Conservation (phyloP, 2,888 invertebrate genomes). For the Lycaena phlaeas region DNA sequence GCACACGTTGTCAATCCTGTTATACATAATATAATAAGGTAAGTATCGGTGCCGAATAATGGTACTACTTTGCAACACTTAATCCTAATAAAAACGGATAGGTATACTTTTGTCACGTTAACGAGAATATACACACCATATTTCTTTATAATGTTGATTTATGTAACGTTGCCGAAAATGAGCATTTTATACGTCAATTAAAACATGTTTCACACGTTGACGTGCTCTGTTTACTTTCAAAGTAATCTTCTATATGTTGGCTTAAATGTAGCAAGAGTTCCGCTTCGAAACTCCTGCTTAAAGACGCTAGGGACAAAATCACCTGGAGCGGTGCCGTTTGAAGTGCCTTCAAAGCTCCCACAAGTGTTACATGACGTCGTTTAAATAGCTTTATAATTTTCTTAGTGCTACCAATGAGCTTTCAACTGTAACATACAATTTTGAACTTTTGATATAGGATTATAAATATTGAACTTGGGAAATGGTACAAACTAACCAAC, state of each 20-base stretch:
- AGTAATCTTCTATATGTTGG: slow-evolving; percentile 10
- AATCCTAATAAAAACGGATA: not conserved
- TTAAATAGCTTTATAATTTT: slow-evolving; percentile 18
- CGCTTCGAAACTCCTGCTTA: slow-evolving; percentile 17
- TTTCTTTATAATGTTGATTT: slow-evolving; percentile 7
- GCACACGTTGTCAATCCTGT: no score
- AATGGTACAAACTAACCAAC: no score
- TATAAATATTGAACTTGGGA: no score
- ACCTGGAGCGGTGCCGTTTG: slow-evolving; percentile 36
- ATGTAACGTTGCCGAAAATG: not conserved
- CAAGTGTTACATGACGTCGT: slow-evolving; percentile 36
- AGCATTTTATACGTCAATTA: slow-evolving; percentile 8
- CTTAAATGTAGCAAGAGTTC: slow-evolving; percentile 16
- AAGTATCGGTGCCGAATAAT: no score
- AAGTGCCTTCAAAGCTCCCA: slow-evolving; percentile 35
- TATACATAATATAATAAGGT: no score
- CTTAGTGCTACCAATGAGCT: not conserved
- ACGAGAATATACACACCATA: not conserved
- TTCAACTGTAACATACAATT: no score
- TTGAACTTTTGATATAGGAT: no score
- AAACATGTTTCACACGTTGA: slow-evolving; percentile 9
- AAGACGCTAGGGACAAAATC: slow-evolving; percentile 31
- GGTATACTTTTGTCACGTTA: not conserved
- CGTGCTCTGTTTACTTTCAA: slow-evolving; percentile 11
- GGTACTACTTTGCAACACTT: no score